Evolutionary conservation across 2,888 invertebrate species (phyloP).

Genomic region (Amitus sp.): DNA sequence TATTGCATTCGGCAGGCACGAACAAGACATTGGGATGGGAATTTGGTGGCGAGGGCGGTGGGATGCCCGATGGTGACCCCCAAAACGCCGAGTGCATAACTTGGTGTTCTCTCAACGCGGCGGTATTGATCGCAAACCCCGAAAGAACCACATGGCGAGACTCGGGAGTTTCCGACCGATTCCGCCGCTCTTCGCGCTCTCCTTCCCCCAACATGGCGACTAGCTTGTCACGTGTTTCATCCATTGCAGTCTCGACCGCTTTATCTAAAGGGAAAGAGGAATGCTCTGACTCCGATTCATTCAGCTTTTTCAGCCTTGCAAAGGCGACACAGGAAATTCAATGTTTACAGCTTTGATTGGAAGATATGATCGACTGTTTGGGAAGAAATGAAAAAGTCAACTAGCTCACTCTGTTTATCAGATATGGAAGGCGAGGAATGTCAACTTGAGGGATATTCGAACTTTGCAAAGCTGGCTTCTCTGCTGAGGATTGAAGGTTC

Average conservation of each 20-base stretch:
- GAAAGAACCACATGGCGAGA: conserved; percentile 59
- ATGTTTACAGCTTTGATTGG: too few relatives aligned
- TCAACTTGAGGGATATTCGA: too few relatives aligned
- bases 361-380: too few relatives aligned
- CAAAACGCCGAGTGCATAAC: conserved; percentile 58
- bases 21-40: conserved; percentile 24
- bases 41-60: conserved; percentile 10
- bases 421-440: too few relatives aligned
- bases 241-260: conserved; percentile 20
- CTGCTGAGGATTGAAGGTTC: too few relatives aligned
- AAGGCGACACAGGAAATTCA: too few relatives aligned
- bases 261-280: not conserved
- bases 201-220: conserved; percentile 56
- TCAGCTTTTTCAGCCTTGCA: too few relatives aligned
- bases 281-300: not conserved
- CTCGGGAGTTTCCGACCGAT: conserved; percentile 55
- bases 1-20: not conserved
- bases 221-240: conserved; percentile 48
- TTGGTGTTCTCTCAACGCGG: conserved; percentile 55
- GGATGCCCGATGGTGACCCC: conserved; percentile 45
- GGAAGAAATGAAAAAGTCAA: too few relatives aligned
- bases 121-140: conserved; percentile 59
- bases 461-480: too few relatives aligned
- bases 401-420: too few relatives aligned
- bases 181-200: conserved; percentile 41